Conservation (phyloP, 1,140 invertebrate genomes). For the Probaryconus sp. region DNA sequence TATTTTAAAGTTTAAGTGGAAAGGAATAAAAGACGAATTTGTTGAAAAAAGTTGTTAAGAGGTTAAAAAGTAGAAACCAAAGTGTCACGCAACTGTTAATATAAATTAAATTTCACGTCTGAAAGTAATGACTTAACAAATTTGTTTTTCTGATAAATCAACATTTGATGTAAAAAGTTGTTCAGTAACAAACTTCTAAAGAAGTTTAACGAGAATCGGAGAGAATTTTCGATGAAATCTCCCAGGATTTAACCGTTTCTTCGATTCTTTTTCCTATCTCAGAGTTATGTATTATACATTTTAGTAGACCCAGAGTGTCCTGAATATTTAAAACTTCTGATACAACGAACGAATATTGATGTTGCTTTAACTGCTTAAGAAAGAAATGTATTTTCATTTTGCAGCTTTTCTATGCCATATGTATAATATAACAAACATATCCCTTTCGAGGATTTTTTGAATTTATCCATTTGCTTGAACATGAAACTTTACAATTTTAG, state of each 20-base stretch:
- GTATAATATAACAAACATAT: background rate
- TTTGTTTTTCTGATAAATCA: conserved; percentile 28
- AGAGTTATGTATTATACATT: conserved; percentile 46
- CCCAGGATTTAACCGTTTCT: conserved; percentile 49
- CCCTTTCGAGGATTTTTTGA: too few species aligned
- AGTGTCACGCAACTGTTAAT: conserved; percentile 1
- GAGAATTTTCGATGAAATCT: conserved; percentile 36
- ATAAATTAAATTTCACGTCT: background rate
- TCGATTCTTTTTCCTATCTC: conserved; percentile 21
- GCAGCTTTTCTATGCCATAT: background rate
- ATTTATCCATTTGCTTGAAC: background rate
- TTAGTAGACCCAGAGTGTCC: background rate
- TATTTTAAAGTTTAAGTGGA: too few species aligned
- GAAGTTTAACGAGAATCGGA: conserved; percentile 49
- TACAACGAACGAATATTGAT: conserved; percentile 18
- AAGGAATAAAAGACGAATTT: too few species aligned
- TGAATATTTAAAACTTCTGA: conserved; percentile 30
- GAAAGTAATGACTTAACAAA: too few species aligned
- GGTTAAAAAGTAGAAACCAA: too few species aligned
- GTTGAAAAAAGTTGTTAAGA: too few species aligned
- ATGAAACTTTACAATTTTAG: too few species aligned
- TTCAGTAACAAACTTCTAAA: conserved; percentile 22
- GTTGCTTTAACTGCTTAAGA: background rate
- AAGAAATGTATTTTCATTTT: conserved; percentile 6
- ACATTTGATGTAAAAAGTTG: conserved; percentile 30